These are phyloP conservation scores for Piscicola geometra DNA, from an alignment of 2,888 invertebrate genomes.

Conservation along the genomic window DNA sequence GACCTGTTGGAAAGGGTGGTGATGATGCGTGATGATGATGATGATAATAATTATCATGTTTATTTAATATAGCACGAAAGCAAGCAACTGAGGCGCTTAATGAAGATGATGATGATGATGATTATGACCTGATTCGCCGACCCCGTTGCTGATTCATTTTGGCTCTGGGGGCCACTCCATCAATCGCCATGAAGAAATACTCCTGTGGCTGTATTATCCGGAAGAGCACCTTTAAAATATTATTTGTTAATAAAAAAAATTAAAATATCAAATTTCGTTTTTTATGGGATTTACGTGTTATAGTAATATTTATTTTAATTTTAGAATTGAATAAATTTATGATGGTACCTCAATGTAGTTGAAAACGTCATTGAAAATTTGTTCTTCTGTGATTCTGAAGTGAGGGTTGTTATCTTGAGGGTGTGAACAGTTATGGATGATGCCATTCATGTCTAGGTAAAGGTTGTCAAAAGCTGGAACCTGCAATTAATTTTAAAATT, in stretches of 20 bases:
- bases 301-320: too few species aligned
- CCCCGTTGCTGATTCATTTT: slow-evolving; percentile 98
- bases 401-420: slow-evolving; percentile 88
- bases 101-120: neutral
- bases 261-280: too few species aligned
- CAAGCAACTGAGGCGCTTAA: too few species aligned
- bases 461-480: slow-evolving; percentile 94
- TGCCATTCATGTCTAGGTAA: slow-evolving; percentile 94
- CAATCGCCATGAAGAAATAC: slow-evolving; percentile 92
- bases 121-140: slow-evolving; percentile 63
- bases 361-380: slow-evolving; percentile 84
- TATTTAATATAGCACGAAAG: too few species aligned
- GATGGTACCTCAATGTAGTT: slow-evolving; percentile 68
- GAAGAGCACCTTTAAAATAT: slow-evolving; percentile 66
- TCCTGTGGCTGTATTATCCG: slow-evolving; percentile 87
- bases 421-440: slow-evolving; percentile 93
- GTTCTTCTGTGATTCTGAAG: slow-evolving; percentile 85
- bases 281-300: too few species aligned
- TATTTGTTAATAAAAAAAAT: too few species aligned
- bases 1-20: too few species aligned
- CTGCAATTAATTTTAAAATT: slow-evolving; percentile 59
- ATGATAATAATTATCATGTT: slow-evolving; percentile 40
- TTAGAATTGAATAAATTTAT: neutral
- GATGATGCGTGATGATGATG: too few species aligned
- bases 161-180: slow-evolving; percentile 79